Evolutionary conservation across 1,140 invertebrate species (phyloP).

Genomic region (Octopus sinensis): DNA sequence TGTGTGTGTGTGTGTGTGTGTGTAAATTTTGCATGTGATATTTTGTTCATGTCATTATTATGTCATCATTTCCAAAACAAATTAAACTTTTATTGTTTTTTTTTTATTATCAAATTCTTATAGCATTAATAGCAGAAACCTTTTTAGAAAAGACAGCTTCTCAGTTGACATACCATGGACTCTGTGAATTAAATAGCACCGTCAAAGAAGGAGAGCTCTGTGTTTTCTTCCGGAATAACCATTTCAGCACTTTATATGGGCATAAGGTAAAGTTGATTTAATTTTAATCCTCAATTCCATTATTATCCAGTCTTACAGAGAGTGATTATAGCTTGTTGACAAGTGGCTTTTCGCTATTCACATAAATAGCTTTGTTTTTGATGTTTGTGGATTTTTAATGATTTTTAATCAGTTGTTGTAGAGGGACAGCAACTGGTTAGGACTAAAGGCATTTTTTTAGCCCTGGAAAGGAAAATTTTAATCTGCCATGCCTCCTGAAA

Average conservation of each 20-base stretch:
- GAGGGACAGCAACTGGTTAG: no score
- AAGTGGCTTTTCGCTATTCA: no score
- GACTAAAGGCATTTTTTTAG: no score
- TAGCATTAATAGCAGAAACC: constrained; percentile 60
- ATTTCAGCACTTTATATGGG: constrained; percentile 64
- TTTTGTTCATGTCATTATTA: not conserved
- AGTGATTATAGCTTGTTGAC: no score
- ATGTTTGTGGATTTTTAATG: no score
- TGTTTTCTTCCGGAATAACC: constrained; percentile 67
- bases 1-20: not conserved
- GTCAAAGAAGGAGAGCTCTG: constrained; percentile 62
- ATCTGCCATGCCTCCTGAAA: no score
- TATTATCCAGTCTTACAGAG: no score
- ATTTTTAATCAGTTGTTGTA: no score
- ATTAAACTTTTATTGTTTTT: not conserved
- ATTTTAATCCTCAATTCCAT: no score
- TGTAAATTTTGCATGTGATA: not conserved
- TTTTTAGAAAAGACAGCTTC: constrained; percentile 63
- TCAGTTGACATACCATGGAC: constrained; percentile 65
- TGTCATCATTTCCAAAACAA: not conserved
- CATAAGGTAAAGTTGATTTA: constrained; percentile 55
- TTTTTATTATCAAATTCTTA: constrained; percentile 17
- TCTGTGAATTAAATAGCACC: constrained; percentile 60
- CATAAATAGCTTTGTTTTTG: no score
- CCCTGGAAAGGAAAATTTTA: no score